phyloP scores from a whole-genome alignment of 2,888 invertebrate genomes.

The Nudaria mundana region DNA sequence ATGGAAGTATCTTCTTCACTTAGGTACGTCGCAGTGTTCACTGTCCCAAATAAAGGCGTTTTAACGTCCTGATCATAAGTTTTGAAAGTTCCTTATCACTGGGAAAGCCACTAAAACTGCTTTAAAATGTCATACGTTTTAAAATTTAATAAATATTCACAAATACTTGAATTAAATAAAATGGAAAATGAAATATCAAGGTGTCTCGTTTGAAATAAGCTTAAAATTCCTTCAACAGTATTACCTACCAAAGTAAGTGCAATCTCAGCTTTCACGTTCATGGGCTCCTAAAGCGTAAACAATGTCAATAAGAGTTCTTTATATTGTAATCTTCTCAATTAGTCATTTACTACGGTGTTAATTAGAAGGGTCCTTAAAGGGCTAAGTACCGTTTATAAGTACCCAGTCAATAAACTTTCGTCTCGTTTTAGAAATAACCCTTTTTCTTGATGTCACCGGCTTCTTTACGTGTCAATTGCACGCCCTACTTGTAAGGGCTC shows the following conservation, averaged over 20 bases:
- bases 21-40: no score
- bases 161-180: no score
- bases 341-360: conserved; percentile 50
- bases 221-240: not conserved
- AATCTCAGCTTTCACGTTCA: conserved; percentile 6
- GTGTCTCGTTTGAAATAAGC: not conserved
- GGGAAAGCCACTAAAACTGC: no score
- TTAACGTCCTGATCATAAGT: no score
- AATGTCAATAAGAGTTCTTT: conserved; percentile 19
- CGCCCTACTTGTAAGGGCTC: conserved; percentile 25
- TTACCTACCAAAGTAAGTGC: not conserved
- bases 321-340: conserved; percentile 40
- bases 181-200: no score
- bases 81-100: no score
- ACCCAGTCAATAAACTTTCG: conserved; percentile 58
- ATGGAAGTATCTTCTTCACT: no score
- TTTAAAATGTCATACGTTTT: no score
- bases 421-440: conserved; percentile 51
- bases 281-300: conserved; percentile 13
- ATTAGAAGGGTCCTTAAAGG: conserved; percentile 60
- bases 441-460: conserved; percentile 66
- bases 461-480: conserved; percentile 71
- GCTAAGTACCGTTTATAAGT: conserved; percentile 50
- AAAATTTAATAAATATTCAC: no score
- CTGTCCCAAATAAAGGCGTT: no score